phyloP scores from a whole-genome alignment of 2,797 vertebrate species.

The Muscicapa comitata region DNA sequence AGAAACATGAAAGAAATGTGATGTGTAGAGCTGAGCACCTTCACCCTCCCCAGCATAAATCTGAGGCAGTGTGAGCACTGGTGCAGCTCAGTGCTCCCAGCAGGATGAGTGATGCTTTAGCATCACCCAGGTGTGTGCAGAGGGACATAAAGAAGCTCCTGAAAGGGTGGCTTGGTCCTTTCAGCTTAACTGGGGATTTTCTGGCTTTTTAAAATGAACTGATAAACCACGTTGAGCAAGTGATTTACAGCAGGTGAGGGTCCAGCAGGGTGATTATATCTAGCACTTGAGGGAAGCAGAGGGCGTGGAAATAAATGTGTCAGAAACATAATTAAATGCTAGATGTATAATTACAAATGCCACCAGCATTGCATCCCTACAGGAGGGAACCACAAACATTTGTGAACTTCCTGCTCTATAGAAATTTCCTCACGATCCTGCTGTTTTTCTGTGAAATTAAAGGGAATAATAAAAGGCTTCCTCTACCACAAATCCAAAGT shows the following conservation, averaged over 20 bases:
- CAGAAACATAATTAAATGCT: constrained; percentile 17
- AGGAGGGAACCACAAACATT: neutral
- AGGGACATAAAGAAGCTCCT: neutral
- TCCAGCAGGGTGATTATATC: constrained; percentile 3
- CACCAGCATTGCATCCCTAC: neutral
- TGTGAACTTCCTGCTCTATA: neutral
- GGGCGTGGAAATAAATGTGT: constrained; percentile 7
- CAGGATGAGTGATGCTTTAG: neutral
- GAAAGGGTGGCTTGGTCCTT: neutral
- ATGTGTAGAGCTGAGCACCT: neutral
- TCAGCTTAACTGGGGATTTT: neutral
- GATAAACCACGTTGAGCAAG: neutral
- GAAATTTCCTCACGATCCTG: neutral
- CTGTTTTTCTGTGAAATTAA: neutral
- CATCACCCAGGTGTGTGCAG: neutral
- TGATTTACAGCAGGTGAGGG: neutral
- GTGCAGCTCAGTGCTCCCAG: neutral
- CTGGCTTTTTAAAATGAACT: neutral
- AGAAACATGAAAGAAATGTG: neutral
- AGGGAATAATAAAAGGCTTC: neutral
- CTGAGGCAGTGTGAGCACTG: neutral
- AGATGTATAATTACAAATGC: neutral
- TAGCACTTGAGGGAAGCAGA: neutral
- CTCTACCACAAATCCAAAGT: neutral
- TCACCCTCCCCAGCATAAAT: neutral